These are phyloP conservation scores for Spheniscus humboldti DNA, from an alignment of 2,797 vertebrate species.

Conservation along the genomic window DNA sequence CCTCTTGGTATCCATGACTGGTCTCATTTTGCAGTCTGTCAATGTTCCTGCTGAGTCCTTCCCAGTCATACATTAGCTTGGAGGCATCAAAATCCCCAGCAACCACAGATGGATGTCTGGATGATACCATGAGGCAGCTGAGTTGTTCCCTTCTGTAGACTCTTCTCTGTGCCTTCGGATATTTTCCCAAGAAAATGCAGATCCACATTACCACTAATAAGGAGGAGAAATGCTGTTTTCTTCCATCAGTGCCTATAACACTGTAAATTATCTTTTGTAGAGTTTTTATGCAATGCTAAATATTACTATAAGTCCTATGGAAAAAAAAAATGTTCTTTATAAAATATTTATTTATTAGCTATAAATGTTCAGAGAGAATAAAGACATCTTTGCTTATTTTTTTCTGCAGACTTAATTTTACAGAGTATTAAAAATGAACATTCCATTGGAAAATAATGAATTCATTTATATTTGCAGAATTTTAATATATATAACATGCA, in stretches of 20 bases:
- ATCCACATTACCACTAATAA: accelerated
- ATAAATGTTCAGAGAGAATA: neutral
- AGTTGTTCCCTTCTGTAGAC: neutral
- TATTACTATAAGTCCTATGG: neutral
- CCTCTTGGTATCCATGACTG: neutral
- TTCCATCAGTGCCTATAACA: neutral
- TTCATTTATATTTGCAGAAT: neutral
- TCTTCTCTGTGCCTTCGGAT: neutral
- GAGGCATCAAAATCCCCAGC: neutral
- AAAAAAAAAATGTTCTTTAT: neutral
- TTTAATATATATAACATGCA: neutral
- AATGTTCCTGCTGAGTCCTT: neutral
- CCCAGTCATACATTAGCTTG: neutral
- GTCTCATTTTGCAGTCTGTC: neutral
- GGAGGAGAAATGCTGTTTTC: neutral
- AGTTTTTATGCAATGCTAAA: neutral
- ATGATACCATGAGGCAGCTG: neutral
- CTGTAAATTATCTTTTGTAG: neutral
- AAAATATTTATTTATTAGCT: neutral
- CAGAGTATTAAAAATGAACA: neutral
- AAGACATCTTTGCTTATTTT: neutral
- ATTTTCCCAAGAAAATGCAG: neutral
- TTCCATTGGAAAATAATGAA: neutral
- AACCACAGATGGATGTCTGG: neutral
- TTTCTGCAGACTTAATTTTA: neutral